Evolutionary conservation across 2,888 invertebrate species (phyloP).

Genomic region (Tiliacea aurago): DNA sequence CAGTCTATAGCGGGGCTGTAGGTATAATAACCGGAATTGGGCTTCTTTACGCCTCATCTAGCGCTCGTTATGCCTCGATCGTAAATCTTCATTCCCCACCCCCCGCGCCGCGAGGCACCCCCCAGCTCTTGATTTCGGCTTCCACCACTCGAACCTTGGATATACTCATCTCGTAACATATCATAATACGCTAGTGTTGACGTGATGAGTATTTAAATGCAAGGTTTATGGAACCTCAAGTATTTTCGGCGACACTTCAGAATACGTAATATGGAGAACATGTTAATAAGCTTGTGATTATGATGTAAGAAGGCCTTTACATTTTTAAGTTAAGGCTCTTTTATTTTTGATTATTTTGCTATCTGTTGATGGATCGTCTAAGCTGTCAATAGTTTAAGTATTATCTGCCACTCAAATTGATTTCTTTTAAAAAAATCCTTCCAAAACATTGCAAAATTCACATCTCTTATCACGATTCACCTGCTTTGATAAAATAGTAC

Average conservation of each 20-base stretch:
- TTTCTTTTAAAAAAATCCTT: not conserved
- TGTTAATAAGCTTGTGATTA: conserved; percentile 11
- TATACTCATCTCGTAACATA: conserved; percentile 75
- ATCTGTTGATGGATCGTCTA: conserved; percentile 17
- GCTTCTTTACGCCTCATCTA: conserved; percentile 90
- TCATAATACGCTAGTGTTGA: conserved; percentile 78
- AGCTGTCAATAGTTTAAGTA: not conserved
- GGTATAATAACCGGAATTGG: conserved; percentile 89
- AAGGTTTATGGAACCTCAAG: conserved; percentile 47
- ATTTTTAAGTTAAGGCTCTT: conserved; percentile 9
- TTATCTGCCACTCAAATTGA: conserved; percentile 16
- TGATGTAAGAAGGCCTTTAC: conserved; percentile 6
- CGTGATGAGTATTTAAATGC: conserved; percentile 71
- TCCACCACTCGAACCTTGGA: conserved; percentile 80
- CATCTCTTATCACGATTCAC: conserved; percentile 32
- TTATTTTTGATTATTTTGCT: conserved; percentile 6
- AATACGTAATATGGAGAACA: conserved; percentile 48
- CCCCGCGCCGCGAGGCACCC: conserved; percentile 56
- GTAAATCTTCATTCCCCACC: conserved; percentile 89
- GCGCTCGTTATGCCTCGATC: conserved; percentile 89
- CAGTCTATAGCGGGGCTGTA: conserved; percentile 74
- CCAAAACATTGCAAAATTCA: conserved; percentile 18
- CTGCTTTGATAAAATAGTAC: conserved; percentile 38
- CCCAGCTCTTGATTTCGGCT: conserved; percentile 78
- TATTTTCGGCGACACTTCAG: conserved; percentile 44